phyloP scores from a whole-genome alignment of 2,797 vertebrate genomes.

The Toxotes lorentzi region DNA sequence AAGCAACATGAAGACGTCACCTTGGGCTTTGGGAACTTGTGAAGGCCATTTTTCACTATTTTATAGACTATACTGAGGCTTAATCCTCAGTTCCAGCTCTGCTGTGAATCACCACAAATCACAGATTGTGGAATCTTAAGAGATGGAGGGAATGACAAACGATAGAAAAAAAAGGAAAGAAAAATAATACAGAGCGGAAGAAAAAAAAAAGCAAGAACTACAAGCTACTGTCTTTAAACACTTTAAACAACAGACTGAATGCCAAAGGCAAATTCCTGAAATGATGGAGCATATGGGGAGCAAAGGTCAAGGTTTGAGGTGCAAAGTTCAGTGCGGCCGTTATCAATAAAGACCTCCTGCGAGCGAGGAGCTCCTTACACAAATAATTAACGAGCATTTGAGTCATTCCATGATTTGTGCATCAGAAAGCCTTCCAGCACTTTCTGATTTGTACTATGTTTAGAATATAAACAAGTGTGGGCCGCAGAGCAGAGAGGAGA shows the following conservation, averaged over 20 bases:
- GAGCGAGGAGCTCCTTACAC: slow-evolving; percentile 54
- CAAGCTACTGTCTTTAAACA: slow-evolving; percentile 43
- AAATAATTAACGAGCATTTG: slow-evolving; percentile 79
- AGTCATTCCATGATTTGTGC: slow-evolving; percentile 34
- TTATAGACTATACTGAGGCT: not conserved
- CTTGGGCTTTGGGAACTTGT: not conserved
- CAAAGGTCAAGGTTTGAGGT: slow-evolving; percentile 80
- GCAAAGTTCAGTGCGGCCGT: slow-evolving; percentile 75
- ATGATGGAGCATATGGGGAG: slow-evolving; percentile 70
- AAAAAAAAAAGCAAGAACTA: not conserved
- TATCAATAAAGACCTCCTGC: slow-evolving; percentile 80
- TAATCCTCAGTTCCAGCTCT: not conserved
- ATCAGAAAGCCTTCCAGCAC: slow-evolving; percentile 31
- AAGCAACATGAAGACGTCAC: not conserved
- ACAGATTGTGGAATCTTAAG: not conserved
- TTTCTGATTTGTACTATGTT: slow-evolving; percentile 56
- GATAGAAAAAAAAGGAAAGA: not conserved
- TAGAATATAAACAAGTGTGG: slow-evolving; percentile 52
- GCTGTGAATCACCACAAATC: not conserved
- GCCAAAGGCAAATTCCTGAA: slow-evolving; percentile 74
- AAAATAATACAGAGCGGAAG: not conserved
- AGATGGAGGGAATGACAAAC: not conserved
- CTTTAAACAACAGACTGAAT: slow-evolving; percentile 54
- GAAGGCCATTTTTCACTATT: not conserved
- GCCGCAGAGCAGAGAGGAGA: slow-evolving; percentile 21